These are phyloP conservation scores for Nesidiocoris tenuis DNA, from an alignment of 2,888 invertebrate genomes.

Conservation along the genomic window DNA sequence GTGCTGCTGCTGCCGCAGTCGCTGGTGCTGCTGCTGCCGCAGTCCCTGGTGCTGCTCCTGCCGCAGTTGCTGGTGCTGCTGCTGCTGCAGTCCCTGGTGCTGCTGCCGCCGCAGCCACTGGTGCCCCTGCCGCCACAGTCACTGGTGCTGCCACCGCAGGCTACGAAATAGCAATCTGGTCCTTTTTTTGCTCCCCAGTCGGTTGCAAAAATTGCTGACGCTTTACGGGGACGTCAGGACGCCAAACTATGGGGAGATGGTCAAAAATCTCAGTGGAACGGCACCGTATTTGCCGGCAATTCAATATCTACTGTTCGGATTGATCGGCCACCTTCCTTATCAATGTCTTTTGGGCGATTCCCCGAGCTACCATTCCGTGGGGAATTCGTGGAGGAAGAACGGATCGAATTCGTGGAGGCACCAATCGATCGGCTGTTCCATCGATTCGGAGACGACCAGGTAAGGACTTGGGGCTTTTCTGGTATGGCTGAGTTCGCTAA, in stretches of 20 bases:
- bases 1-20: too few relatives aligned
- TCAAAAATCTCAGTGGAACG: slow-evolving; percentile 54
- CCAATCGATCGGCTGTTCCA: slow-evolving; percentile 15
- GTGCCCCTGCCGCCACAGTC: too few relatives aligned
- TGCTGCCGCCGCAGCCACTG: too few relatives aligned
- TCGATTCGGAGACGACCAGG: slow-evolving; percentile 19
- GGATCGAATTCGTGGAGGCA: neutral
- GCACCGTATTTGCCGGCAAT: slow-evolving; percentile 58
- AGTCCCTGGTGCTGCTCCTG: too few relatives aligned
- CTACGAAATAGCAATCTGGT: too few relatives aligned
- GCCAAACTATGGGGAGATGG: slow-evolving; percentile 55
- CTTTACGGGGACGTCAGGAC: slow-evolving; percentile 57
- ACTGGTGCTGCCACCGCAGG: too few relatives aligned
- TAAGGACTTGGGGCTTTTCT: slow-evolving; percentile 2
- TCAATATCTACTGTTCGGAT: slow-evolving; percentile 56
- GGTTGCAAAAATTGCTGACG: slow-evolving; percentile 58
- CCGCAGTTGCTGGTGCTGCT: too few relatives aligned
- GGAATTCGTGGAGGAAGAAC: slow-evolving; percentile 5
- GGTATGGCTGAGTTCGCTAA: too few relatives aligned
- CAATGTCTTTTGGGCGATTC: neutral
- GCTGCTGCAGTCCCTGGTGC: too few relatives aligned
- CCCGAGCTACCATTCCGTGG: slow-evolving; percentile 3
- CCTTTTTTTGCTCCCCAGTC: too few relatives aligned
- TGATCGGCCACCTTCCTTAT: slow-evolving; percentile 54
- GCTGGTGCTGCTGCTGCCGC: too few relatives aligned